Evolutionary conservation across 2,113 vertebrate species (phyloP).

Genomic region (Genyomyrus donnyi): DNA sequence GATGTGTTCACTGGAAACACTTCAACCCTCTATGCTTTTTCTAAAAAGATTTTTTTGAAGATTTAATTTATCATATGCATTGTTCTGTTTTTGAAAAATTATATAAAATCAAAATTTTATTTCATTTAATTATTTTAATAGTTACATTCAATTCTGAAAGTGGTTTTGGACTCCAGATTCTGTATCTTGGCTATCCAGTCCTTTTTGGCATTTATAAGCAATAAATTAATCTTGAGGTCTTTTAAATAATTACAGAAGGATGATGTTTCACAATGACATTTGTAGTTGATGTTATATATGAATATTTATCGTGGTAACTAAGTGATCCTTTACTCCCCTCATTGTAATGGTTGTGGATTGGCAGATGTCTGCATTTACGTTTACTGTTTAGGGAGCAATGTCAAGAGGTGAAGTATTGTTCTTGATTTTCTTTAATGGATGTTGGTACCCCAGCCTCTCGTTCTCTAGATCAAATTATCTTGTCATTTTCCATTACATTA

Average conservation of each 20-base stretch:
- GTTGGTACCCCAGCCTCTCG: neutral
- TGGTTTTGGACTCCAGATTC: neutral
- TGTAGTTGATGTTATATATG: neutral
- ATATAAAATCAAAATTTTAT: neutral
- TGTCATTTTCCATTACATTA: slow-evolving; percentile 23
- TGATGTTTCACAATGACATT: neutral
- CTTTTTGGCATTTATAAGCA: neutral
- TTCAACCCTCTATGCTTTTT: neutral
- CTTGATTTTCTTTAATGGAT: slow-evolving; percentile 12
- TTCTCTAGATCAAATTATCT: slow-evolving; percentile 7
- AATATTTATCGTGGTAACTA: neutral
- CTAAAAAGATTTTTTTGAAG: neutral
- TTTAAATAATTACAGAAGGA: neutral
- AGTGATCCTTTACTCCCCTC: neutral
- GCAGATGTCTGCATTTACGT: slow-evolving; percentile 1
- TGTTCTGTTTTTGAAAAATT: neutral
- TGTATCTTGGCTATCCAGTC: neutral
- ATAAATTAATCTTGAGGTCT: neutral
- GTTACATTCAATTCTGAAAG: neutral
- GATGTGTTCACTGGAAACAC: neutral
- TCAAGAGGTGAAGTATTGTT: slow-evolving; percentile 2
- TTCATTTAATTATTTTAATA: neutral
- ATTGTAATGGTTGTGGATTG: neutral
- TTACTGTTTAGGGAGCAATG: neutral
- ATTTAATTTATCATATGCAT: neutral